These are phyloP conservation scores for Pristionchus mayeri DNA, from an alignment of 2,888 invertebrate genomes.

Conservation along the genomic window DNA sequence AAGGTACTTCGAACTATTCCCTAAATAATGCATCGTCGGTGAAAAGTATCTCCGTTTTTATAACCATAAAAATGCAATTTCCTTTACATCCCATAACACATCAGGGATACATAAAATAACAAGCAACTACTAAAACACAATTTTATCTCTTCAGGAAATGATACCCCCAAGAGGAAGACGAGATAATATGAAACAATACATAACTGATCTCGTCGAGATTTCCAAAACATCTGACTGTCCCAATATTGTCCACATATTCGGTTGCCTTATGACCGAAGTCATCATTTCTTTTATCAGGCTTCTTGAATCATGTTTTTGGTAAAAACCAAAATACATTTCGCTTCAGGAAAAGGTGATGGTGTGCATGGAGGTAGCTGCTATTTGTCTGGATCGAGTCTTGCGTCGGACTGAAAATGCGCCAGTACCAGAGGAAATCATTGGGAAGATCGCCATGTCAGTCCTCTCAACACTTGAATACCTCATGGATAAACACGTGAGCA, in stretches of 20 bases:
- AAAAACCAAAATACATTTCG: background rate
- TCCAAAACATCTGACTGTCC: constrained; percentile 96
- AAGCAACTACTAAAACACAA: background rate
- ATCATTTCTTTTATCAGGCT: constrained; percentile 36
- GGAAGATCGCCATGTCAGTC: constrained; percentile 97
- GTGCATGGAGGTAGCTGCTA: constrained; percentile 99
- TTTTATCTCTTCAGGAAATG: constrained; percentile 84
- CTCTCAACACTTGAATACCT: constrained; percentile 96
- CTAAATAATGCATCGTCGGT: too few species aligned
- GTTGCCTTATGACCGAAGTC: constrained; percentile 97
- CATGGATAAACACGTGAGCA: constrained; percentile 87
- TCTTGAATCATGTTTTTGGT: background rate
- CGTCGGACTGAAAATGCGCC: constrained; percentile 84
- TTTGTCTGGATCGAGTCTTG: constrained; percentile 96
- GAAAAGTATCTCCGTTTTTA: too few species aligned
- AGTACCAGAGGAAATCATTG: constrained; percentile 94
- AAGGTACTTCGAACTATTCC: constrained; percentile 67
- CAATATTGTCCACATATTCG: constrained; percentile 95
- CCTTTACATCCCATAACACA: too few species aligned
- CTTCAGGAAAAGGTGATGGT: constrained; percentile 91
- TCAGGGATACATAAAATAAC: too few species aligned
- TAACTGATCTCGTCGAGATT: constrained; percentile 98
- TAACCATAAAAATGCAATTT: too few species aligned
- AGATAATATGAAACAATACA: constrained; percentile 97
- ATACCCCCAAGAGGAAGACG: constrained; percentile 93